These are phyloP conservation scores for Drosophila subsilvestris DNA, from an alignment of 2,888 invertebrate genomes.

Conservation along the genomic window DNA sequence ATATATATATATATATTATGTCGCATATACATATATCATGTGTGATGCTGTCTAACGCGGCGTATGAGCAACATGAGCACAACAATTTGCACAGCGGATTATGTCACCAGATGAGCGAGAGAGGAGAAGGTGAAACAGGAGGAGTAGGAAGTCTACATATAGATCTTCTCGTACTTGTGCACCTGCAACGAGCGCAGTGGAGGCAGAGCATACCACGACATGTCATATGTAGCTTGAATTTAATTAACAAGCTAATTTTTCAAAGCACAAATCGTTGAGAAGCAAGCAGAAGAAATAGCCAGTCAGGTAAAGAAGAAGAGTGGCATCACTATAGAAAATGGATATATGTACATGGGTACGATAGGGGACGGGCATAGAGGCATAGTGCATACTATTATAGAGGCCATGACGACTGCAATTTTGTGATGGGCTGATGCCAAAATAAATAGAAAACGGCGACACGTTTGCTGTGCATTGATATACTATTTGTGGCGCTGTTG, in stretches of 20 bases:
- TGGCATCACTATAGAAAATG: neutral
- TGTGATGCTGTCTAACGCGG: slow-evolving; percentile 46
- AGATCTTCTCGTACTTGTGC: slow-evolving; percentile 23
- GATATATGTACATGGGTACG: neutral
- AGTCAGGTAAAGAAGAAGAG: neutral
- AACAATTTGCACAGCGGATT: slow-evolving; percentile 74
- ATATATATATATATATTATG: slow-evolving; percentile 17
- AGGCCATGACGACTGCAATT: slow-evolving; percentile 16
- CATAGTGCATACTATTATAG: too few relatives aligned
- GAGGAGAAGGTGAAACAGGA: neutral
- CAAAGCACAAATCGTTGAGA: slow-evolving; percentile 71
- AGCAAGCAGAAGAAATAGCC: slow-evolving; percentile 4
- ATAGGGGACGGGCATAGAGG: too few relatives aligned
- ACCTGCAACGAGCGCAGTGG: slow-evolving; percentile 2
- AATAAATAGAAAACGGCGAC: slow-evolving; percentile 5
- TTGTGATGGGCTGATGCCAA: slow-evolving; percentile 31
- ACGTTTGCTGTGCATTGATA: slow-evolving; percentile 12
- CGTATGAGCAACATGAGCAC: slow-evolving; percentile 70
- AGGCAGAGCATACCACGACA: slow-evolving; percentile 39
- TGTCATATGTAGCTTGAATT: slow-evolving; percentile 76
- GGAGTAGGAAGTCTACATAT: neutral
- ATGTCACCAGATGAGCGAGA: slow-evolving; percentile 53
- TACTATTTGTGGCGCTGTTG: slow-evolving; percentile 37
- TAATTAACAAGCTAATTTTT: slow-evolving; percentile 80
- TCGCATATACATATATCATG: slow-evolving; percentile 46